Evolutionary conservation across 92 coral and sea anemone species (phyloP), one percentile per base, ranked within the genome.

Genomic region (Palythoa grandis): DNA sequence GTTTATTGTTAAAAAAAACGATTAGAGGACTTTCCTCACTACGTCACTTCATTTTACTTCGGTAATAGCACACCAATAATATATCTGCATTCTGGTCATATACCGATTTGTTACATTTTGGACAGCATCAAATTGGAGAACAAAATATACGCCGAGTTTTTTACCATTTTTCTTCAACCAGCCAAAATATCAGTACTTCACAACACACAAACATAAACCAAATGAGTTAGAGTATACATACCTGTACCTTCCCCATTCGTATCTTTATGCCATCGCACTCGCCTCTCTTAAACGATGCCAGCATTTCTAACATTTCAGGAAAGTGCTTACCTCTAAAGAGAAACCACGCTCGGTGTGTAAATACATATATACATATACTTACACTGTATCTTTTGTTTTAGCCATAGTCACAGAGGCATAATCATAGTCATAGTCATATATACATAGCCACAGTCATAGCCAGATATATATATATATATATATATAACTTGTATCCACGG

Each of bases 181-280:
- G 50, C 65, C 19, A 0, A 58, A 58, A 58, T 15, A 2, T 58
- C 65, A 0, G 20, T 58, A 58, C 20, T 58, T 58, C n/a, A 58
- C 14, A 15, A 58, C 65, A 58, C n/a, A n/a, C 8, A 63, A 63
- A 70, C 29, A 70, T 70, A 3, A 29, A 3, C 17, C 23, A 67
- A 67, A 22, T 25, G 14, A 29, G 7, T 25, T 14, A 29, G 16
- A 35, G 1, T 63, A 22, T 67, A 53, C 29, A 22, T 60, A 96
- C 98, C 98, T 96, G 99, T 6, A 96, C 93, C 83, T 94, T 92
- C 2, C 99, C 99, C 37, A 96, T 98, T 37, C 95, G 86, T 6
- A 93, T 90, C 86, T 92, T 94, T 25, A 95, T 93, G 13, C 98
- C 99, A 39, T 92, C 92, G 52, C 99, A 96, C 71, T 91, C 89